A percentile compares a stretch with the other conserved stretches of the same genome.
Evolutionary conservation across 2,113 vertebrate species (phyloP).

Genomic region (Campylomormyrus tamandua): DNA sequence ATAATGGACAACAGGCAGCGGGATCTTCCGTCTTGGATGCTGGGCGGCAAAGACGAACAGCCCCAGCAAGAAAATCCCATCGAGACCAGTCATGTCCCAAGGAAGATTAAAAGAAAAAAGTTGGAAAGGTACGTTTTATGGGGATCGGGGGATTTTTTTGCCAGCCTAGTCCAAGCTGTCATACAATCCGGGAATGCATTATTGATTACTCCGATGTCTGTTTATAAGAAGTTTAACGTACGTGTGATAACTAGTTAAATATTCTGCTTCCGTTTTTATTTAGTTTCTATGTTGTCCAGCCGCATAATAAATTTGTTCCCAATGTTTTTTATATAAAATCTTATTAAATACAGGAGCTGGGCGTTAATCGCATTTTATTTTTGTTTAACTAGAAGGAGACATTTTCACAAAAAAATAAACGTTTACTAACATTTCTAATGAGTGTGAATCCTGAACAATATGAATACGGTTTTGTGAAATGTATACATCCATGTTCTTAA

Average conservation of each 20-base stretch:
- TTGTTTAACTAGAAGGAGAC: background rate
- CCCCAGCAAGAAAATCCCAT: background rate
- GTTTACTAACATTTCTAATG: background rate
- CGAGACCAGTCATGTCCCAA: background rate
- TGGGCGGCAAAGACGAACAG: background rate
- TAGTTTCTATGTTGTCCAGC: background rate
- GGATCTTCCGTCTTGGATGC: slow-evolving; percentile 19
- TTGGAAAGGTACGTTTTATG: slow-evolving; percentile 4
- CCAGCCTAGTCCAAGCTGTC: background rate
- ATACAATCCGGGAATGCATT: background rate
- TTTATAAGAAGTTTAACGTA: background rate
- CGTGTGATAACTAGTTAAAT: background rate
- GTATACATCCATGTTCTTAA: background rate
- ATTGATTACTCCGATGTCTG: background rate
- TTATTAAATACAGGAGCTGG: background rate
- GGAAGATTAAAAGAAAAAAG: background rate
- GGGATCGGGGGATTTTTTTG: background rate
- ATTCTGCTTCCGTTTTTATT: background rate
- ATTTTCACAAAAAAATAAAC: background rate
- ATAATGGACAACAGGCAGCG: slow-evolving; percentile 9
- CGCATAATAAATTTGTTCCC: background rate
- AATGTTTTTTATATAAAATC: background rate
- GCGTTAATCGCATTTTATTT: background rate
- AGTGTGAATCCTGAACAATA: background rate
- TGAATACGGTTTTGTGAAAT: background rate